Conservation (phyloP, 2,113 vertebrate species). For the Hoplias malabaricus region DNA sequence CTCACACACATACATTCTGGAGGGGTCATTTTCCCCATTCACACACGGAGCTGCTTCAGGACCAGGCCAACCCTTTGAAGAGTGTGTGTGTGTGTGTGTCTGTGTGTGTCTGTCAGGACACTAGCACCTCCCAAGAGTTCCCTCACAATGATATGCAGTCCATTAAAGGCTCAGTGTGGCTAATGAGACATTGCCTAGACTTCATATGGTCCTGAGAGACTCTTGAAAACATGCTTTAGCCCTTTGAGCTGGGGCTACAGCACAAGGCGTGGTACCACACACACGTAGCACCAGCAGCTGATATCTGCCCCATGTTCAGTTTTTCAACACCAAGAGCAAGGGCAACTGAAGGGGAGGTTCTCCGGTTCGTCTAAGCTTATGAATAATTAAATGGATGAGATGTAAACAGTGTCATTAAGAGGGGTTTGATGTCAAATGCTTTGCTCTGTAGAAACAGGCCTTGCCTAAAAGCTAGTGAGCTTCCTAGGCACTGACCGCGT, state of each 20-base stretch:
- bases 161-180: slow-evolving; percentile 28
- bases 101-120: slow-evolving; percentile 40
- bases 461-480: too few relatives aligned
- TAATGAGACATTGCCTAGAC: slow-evolving; percentile 41
- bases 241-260: background rate
- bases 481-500: too few relatives aligned
- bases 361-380: too few relatives aligned
- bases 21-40: slow-evolving; percentile 41
- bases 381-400: too few relatives aligned
- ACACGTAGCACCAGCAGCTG: background rate
- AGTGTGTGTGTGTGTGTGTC: slow-evolving; percentile 37
- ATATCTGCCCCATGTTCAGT: background rate
- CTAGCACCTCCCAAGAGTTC: slow-evolving; percentile 6
- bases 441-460: too few relatives aligned
- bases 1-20: slow-evolving; percentile 24
- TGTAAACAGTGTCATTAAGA: too few relatives aligned
- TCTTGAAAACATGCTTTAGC: background rate
- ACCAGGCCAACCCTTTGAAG: slow-evolving; percentile 22
- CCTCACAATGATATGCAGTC: slow-evolving; percentile 37
- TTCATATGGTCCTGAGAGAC: slow-evolving; percentile 8
- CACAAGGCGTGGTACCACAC: background rate
- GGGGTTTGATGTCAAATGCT: too few relatives aligned
- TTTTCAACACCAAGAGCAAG: background rate
- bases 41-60: slow-evolving; percentile 38
- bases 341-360: too few relatives aligned